Conservation (phyloP, 1,140 invertebrate species). For the Pectinophora gossypiella region DNA sequence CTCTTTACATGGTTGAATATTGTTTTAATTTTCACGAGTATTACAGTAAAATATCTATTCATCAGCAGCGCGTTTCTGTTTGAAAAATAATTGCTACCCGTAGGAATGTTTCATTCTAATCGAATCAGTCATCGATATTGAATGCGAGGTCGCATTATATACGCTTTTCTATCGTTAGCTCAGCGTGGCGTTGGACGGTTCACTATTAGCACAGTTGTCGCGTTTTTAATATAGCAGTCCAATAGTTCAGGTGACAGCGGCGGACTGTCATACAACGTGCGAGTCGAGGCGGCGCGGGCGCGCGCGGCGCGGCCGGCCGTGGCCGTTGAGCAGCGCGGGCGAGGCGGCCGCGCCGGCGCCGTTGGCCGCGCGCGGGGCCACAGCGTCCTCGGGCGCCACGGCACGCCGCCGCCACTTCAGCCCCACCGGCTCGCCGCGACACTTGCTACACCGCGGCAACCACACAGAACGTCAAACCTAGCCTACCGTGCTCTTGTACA, state of each 20-base stretch:
- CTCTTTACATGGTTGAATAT: too few relatives aligned
- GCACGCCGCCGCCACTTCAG: slow-evolving; percentile 41
- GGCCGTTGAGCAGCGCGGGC: slow-evolving; percentile 4
- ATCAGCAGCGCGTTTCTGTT: too few relatives aligned
- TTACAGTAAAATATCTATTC: too few relatives aligned
- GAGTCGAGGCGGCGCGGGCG: slow-evolving; percentile 23
- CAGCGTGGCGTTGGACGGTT: too few relatives aligned
- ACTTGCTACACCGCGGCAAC: slow-evolving; percentile 35
- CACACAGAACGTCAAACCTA: slow-evolving; percentile 27
- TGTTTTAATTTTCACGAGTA: too few relatives aligned
- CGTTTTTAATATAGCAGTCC: too few relatives aligned
- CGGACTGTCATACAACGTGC: slow-evolving; percentile 35
- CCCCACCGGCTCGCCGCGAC: slow-evolving; percentile 24
- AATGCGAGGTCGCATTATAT: too few relatives aligned
- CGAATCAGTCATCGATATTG: too few relatives aligned
- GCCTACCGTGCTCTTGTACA: slow-evolving; percentile 11
- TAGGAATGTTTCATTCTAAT: too few relatives aligned
- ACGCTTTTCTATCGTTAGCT: too few relatives aligned
- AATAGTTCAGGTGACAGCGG: background rate
- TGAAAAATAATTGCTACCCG: too few relatives aligned
- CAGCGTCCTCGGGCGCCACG: slow-evolving; percentile 32
- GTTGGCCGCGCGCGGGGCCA: slow-evolving; percentile 8
- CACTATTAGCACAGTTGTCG: too few relatives aligned
- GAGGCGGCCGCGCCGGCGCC: slow-evolving; percentile 10
- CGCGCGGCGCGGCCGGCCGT: slow-evolving; percentile 12